Percentiles rank a stretch among this genome's conserved stretches.
phyloP scores from a whole-genome alignment of 2,113 vertebrate species.

The Brachypteracias leptosomus region DNA sequence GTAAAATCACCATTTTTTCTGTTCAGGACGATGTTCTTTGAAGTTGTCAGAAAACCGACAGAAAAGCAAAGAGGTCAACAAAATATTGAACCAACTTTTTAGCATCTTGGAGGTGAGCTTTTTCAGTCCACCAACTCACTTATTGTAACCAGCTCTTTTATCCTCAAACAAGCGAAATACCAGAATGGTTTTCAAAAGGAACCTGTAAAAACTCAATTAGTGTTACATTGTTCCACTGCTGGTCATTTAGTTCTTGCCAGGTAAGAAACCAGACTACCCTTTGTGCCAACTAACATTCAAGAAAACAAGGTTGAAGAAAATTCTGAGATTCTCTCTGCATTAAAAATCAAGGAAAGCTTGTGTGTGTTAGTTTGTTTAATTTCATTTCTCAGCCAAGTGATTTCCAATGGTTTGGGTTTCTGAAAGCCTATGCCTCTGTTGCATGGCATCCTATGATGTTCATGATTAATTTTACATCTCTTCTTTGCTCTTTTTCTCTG shows the following conservation, averaged over 20 bases:
- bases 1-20: background rate
- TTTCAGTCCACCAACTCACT: background rate
- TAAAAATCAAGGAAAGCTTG: background rate
- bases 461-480: background rate
- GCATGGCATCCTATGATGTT: background rate
- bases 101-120: background rate
- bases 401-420: background rate
- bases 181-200: background rate
- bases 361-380: background rate
- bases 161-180: background rate
- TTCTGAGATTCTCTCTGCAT: background rate
- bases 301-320: background rate
- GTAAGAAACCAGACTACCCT: rapidly evolving
- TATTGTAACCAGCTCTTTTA: background rate
- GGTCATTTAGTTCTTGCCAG: background rate
- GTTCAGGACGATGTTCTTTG: background rate
- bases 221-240: background rate
- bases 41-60: background rate
- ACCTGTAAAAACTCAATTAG: background rate
- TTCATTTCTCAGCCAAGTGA: background rate
- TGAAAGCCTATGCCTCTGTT: background rate
- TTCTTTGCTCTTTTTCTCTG: background rate
- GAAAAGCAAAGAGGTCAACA: background rate
- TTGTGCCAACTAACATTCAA: background rate
- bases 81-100: background rate